Evolutionary conservation across 2,888 invertebrate genomes (phyloP), one percentile per base, ranked within the genome.

Genomic region (Baronia brevicornis): DNA sequence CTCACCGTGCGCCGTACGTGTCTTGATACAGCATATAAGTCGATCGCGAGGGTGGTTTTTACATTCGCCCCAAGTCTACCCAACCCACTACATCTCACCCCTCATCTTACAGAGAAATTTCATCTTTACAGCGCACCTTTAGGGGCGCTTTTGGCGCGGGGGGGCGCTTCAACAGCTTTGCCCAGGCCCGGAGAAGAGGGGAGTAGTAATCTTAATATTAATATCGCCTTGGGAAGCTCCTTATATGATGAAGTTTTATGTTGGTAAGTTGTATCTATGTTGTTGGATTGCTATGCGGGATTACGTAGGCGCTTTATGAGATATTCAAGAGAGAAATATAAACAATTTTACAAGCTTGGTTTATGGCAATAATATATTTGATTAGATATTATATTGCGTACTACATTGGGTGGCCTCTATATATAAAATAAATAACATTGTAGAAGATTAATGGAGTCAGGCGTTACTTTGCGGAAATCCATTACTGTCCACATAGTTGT

Each of bases 21-120:
- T 80, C 80, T 82, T 82, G 77, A 79, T 78, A 80, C 78, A 79
- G 70, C 78, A 75, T 77, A 82, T 79, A 82, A 82, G 82, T 82
- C 80, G 82, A 82, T 82, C 78, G 78, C 74, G 75, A 55, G 72
- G 82, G 84, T 78, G 79, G 78, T 78, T 78, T 75, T 82, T 80
- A 73, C 82, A 79, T 74, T 80, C 73, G 49, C 77, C 71, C 82
- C 73, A 77, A 72, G 80, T 66, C 59, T 58, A 72, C 74, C 56
- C 77, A 70, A 51, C 53, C 75, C 47, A 47, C 49, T 43, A 44
- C 47, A 45, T 42, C 44, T 48, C 52, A 44, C 52, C 44, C 47
- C 26, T n/a, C 32, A 20, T 52, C 37, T 29, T 25, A 19, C 44
- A 42, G 39, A 52, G 38, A 33, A 55, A 48, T 29, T 8, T 25